These are phyloP conservation scores for Elaphurus davidianus DNA, from an alignment of 2,113 vertebrate genomes.

Conservation along the genomic window DNA sequence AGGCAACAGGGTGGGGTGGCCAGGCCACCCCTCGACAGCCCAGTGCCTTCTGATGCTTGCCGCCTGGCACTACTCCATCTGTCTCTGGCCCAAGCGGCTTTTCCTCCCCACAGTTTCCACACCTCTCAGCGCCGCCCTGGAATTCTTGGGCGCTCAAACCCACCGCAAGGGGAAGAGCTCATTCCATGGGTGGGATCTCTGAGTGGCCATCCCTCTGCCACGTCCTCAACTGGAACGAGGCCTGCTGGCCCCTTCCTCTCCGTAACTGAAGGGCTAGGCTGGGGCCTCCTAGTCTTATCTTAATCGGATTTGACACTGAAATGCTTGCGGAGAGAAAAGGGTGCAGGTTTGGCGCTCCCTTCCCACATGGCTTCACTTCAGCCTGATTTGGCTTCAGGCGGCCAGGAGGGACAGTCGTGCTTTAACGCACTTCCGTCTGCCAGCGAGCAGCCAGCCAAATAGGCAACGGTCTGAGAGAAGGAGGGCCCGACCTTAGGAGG, in stretches of 20 bases:
- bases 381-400: background rate
- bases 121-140: background rate
- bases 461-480: background rate
- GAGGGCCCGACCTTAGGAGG: background rate
- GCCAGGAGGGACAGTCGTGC: background rate
- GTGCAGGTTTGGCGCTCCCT: background rate
- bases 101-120: background rate
- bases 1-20: background rate
- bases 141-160: background rate
- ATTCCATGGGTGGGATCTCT: background rate
- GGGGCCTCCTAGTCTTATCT: background rate
- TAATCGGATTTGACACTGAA: background rate
- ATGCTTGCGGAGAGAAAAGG: background rate
- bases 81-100: background rate
- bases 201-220: background rate
- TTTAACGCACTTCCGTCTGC: background rate
- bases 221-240: background rate
- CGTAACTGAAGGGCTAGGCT: background rate
- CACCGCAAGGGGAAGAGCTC: background rate
- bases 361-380: background rate
- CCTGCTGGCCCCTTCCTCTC: background rate
- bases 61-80: background rate
- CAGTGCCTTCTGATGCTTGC: background rate
- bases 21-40: background rate
- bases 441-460: constrained; percentile 14